Base-by-base conservation (phyloP, 2,888 invertebrate species). In the Chaitophorus viminalis region DNA sequence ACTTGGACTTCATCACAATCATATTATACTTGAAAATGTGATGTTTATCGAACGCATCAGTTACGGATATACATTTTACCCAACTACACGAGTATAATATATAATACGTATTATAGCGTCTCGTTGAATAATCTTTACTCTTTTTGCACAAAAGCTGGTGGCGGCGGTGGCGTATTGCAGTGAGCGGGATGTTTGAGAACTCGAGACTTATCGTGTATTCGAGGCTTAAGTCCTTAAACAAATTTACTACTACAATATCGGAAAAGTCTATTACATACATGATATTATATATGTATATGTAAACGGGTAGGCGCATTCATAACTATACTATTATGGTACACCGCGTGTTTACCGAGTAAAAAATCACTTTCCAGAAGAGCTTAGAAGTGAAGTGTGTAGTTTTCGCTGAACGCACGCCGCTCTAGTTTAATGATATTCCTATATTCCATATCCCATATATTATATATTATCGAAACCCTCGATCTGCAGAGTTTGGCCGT, bases 331-430 rank as follows among this genome's bases (percentile, higher is more conserved):
- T n/a, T n/a, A n/a, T n/a, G n/a, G n/a, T n/a, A 11, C 11, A 18
- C 18, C 14, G 39, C 14, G 39, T 75, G 83, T 83, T 75, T 75
- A 65, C 75, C 75, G 75, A 83, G 60, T 75, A 72, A 83, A 83
- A 83, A 83, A 83, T 83, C 39, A 39, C 83, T 75, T 83, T 74
- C 54, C 39, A 4, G 36, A 68, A 21, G 81, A 1, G n/a, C 25
- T 36, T n/a, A 18, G 68, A 39, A 4, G 18, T 9, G 29, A 31
- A 31, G 33, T 9, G 78, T 3, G 60, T 33, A 36, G 60, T 79
- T 65, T 79, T 79, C 60, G 3, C 70, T 1, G 29, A n/a, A 68
- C 70, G 29, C 29, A 0, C 68, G 68, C n/a, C 29, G 39, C 14
- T 8, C 29, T 29, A 11, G 33, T 25, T 29, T 3, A 39, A 29